phyloP scores from a whole-genome alignment of 2,888 invertebrate species.

The Cheilosia vulpina region DNA sequence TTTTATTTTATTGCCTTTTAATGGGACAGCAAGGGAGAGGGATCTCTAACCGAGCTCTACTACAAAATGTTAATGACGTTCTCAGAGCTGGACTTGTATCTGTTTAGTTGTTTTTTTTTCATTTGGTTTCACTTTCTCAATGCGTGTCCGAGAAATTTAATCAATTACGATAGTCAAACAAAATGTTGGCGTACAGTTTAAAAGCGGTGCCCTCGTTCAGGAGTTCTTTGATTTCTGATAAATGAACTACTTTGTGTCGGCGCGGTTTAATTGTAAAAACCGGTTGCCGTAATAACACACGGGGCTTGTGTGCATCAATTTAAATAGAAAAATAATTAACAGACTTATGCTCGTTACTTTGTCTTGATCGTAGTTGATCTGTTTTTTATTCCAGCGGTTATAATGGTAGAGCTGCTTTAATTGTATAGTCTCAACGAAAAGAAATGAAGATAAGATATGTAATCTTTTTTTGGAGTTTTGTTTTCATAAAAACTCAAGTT shows the following conservation, averaged over 20 bases:
- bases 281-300: background rate
- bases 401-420: too few species aligned
- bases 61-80: slow-evolving; percentile 35
- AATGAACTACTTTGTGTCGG: slow-evolving; percentile 10
- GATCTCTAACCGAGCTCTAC: background rate
- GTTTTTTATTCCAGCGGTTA: too few species aligned
- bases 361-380: background rate
- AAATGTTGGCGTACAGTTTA: background rate
- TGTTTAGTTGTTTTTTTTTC: background rate
- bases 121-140: background rate
- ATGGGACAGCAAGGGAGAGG: slow-evolving; percentile 6
- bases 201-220: background rate
- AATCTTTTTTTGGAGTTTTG: too few species aligned
- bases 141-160: slow-evolving; percentile 18
- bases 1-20: slow-evolving; percentile 31
- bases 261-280: slow-evolving; percentile 3
- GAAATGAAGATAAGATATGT: too few species aligned
- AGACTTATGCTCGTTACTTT: background rate
- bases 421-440: too few species aligned
- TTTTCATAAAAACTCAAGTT: too few species aligned
- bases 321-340: slow-evolving; percentile 12
- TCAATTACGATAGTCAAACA: slow-evolving; percentile 27
- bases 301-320: slow-evolving; percentile 8
- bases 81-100: background rate
- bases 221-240: slow-evolving; percentile 13